These are phyloP conservation scores for Collichthys lucidus DNA, from an alignment of 2,113 vertebrate species.

Conservation along the genomic window DNA sequence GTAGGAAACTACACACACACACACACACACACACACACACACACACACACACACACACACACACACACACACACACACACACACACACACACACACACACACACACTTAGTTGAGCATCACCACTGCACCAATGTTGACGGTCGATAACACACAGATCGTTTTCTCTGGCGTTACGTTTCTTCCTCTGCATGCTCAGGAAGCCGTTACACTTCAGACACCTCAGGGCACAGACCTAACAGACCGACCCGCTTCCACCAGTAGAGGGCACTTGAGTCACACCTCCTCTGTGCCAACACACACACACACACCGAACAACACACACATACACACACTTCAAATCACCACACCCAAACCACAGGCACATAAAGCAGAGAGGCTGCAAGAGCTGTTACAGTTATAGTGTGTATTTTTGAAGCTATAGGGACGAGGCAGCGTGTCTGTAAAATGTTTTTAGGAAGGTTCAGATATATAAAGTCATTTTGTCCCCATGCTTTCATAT, in stretches of 20 bases:
- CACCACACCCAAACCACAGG: conserved; percentile 71
- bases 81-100: not conserved
- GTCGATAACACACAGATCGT: conserved; percentile 35
- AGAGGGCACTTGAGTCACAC: conserved; percentile 70
- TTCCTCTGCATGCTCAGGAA: conserved; percentile 26
- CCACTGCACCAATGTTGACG: not conserved
- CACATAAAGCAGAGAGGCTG: conserved; percentile 20
- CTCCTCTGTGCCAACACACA: conserved; percentile 31
- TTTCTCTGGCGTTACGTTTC: conserved; percentile 13
- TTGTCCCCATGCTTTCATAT: not conserved
- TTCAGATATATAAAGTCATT: not conserved
- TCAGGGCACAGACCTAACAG: not conserved
- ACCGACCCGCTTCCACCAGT: conserved; percentile 60
- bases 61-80: too few species aligned
- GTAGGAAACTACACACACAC: too few species aligned
- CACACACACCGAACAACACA: not conserved
- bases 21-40: too few species aligned
- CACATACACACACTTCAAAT: not conserved
- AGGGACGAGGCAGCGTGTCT: not conserved
- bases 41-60: too few species aligned
- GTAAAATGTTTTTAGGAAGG: conserved; percentile 36
- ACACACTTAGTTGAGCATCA: not conserved
- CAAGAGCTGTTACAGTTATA: not conserved
- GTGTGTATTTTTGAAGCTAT: not conserved
- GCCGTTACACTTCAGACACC: conserved; percentile 4